Evolutionary conservation across 2,888 invertebrate genomes (phyloP).

Genomic region (Parthenolecanium corni): DNA sequence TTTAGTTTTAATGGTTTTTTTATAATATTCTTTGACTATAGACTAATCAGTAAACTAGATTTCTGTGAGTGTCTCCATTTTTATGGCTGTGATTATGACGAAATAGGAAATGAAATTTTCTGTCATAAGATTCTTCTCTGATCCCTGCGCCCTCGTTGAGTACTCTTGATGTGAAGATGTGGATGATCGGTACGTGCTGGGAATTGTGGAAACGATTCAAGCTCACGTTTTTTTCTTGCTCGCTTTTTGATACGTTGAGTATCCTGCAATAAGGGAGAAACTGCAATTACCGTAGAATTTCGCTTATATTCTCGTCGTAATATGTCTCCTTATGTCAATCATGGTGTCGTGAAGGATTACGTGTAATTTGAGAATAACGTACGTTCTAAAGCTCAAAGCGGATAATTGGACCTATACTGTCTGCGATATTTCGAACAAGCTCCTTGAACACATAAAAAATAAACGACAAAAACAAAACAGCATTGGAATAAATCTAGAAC

Average conservation of each 20-base stretch:
- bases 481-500: too few species aligned
- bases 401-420: constrained; percentile 6
- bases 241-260: background rate
- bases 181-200: constrained; percentile 15
- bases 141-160: too few species aligned
- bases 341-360: constrained; percentile 16
- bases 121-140: too few species aligned
- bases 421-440: background rate
- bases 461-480: background rate
- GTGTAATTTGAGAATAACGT: constrained; percentile 19
- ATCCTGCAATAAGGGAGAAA: background rate
- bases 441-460: background rate
- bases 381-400: constrained; percentile 13
- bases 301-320: constrained; percentile 18
- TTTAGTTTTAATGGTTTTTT: too few species aligned
- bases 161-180: background rate
- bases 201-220: constrained; percentile 3
- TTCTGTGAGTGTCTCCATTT: too few species aligned
- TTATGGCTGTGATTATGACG: too few species aligned
- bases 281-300: constrained; percentile 18
- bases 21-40: too few species aligned
- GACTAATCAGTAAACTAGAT: too few species aligned
- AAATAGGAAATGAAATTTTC: too few species aligned
- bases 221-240: background rate
- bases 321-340: constrained; percentile 21